Evolutionary conservation across 2,888 invertebrate species (phyloP).

Genomic region (Isoperla grammatica): DNA sequence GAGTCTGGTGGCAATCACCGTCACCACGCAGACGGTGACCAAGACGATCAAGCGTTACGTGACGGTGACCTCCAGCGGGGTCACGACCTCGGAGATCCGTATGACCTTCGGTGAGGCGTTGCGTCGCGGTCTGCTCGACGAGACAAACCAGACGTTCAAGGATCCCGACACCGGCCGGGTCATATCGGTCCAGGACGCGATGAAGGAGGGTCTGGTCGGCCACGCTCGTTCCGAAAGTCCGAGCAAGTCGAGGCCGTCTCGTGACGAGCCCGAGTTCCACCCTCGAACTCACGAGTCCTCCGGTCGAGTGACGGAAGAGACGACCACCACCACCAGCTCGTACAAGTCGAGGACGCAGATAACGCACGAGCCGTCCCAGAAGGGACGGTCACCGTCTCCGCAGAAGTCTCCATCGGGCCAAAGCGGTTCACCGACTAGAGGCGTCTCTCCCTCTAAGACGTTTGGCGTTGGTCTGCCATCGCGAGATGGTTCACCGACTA

Average conservation of each 20-base stretch:
- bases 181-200: conserved; percentile 41
- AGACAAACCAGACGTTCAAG: conserved; percentile 62
- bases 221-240: background rate
- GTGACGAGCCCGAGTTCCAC: background rate
- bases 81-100: conserved; percentile 44
- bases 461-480: too few relatives aligned
- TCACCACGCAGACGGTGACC: conserved; percentile 82
- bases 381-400: background rate
- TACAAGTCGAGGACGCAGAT: conserved; percentile 10
- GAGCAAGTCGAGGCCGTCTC: background rate
- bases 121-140: conserved; percentile 71
- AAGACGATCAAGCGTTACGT: conserved; percentile 78
- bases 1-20: conserved; percentile 79
- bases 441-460: too few relatives aligned
- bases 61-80: conserved; percentile 64
- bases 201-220: conserved; percentile 35
- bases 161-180: conserved; percentile 42
- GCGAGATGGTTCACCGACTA: too few relatives aligned
- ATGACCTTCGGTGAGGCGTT: conserved; percentile 76
- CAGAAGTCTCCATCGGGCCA: background rate
- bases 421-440: too few relatives aligned
- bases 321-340: background rate
- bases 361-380: conserved; percentile 3
- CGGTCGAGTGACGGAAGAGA: too few relatives aligned
- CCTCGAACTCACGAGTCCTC: too few relatives aligned